These are phyloP conservation scores for Apotomis turbidana DNA, from an alignment of 2,888 invertebrate species.

Conservation along the genomic window DNA sequence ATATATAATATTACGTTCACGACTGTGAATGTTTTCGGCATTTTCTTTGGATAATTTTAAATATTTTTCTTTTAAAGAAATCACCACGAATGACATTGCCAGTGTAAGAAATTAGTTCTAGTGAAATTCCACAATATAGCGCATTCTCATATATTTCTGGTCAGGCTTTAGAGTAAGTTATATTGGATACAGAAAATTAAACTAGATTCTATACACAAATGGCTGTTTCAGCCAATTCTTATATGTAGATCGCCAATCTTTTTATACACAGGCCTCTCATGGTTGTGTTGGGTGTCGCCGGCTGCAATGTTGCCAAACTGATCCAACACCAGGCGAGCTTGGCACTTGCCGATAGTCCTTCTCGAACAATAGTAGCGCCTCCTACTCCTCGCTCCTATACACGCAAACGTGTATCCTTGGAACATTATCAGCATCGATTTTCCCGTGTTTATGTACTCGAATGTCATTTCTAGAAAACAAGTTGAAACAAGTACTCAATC, in stretches of 20 bases:
- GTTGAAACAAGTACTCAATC: neutral
- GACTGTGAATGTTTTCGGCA: too few relatives aligned
- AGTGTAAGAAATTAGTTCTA: too few relatives aligned
- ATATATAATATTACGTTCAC: too few relatives aligned
- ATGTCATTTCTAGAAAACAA: conserved; percentile 4
- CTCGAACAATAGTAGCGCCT: conserved; percentile 22
- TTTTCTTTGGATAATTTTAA: too few relatives aligned
- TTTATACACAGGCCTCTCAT: conserved; percentile 28
- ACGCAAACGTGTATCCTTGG: conserved; percentile 49
- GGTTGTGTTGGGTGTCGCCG: conserved; percentile 36
- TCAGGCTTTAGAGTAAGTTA: too few relatives aligned
- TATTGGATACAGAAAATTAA: too few relatives aligned
- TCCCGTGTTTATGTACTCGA: conserved; percentile 5
- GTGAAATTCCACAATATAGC: too few relatives aligned
- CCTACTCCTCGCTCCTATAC: conserved; percentile 37
- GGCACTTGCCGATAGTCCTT: conserved; percentile 43
- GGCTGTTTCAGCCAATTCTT: neutral
- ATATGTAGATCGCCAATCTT: conserved; percentile 1
- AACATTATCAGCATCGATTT: conserved; percentile 43
- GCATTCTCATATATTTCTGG: too few relatives aligned
- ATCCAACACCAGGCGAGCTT: conserved; percentile 44
- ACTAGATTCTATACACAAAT: neutral
- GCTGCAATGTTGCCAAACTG: conserved; percentile 1
- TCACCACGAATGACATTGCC: too few relatives aligned
- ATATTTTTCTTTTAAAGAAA: too few relatives aligned